Evolutionary conservation across 2,113 vertebrate genomes (phyloP).

Genomic region (Centropus bengalensis): DNA sequence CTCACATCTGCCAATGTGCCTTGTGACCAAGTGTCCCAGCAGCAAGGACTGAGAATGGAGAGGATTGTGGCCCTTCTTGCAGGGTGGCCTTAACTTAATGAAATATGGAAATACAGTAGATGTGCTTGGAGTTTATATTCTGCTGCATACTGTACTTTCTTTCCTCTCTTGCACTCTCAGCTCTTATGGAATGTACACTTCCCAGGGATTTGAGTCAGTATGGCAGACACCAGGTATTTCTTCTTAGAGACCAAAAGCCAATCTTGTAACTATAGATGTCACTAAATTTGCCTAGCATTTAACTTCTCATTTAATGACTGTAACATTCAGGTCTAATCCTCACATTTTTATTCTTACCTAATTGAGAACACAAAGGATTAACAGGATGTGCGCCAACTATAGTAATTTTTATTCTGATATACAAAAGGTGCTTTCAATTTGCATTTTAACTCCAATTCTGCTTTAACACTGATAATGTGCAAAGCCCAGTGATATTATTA

Average conservation of each 20-base stretch:
- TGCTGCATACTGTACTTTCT: not conserved
- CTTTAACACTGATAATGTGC: constrained; percentile 9
- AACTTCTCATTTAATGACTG: not conserved
- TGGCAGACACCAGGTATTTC: not conserved
- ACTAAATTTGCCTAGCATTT: not conserved
- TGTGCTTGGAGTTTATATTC: not conserved
- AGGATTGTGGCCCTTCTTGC: not conserved
- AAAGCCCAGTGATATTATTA: constrained; percentile 51
- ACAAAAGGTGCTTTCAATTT: constrained; percentile 46
- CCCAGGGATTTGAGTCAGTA: not conserved
- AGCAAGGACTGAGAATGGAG: rapidly evolving
- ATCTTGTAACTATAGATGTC: not conserved
- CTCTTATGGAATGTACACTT: not conserved
- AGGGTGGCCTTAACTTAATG: not conserved
- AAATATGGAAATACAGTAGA: not conserved
- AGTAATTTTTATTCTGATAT: constrained; percentile 1
- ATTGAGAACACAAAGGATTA: not conserved
- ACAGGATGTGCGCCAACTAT: not conserved
- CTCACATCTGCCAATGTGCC: not conserved
- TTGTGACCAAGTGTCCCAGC: not conserved
- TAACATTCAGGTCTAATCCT: not conserved
- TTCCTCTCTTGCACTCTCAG: not conserved
- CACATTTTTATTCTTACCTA: not conserved
- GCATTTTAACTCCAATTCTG: constrained; percentile 61
- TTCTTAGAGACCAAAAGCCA: not conserved